Percentiles rank a stretch among this genome's conserved stretches.
These are phyloP conservation scores for Mimachlamys varia DNA, from an alignment of 2,888 invertebrate species.

Conservation along the genomic window DNA sequence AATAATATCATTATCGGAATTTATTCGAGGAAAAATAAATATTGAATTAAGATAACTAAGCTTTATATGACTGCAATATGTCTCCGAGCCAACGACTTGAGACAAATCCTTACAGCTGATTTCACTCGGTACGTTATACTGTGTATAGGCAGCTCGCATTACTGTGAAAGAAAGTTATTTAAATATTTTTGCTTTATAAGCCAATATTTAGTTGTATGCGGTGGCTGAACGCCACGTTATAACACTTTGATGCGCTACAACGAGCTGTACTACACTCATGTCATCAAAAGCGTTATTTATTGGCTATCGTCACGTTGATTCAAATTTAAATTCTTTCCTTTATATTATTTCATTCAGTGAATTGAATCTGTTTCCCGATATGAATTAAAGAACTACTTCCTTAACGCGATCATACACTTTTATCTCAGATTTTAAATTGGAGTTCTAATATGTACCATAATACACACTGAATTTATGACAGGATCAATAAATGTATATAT, in stretches of 20 bases:
- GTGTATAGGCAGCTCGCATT: neutral
- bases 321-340: neutral
- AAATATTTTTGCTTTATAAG: neutral
- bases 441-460: no score
- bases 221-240: neutral
- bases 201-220: constrained; percentile 21
- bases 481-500: no score
- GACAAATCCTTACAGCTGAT: neutral
- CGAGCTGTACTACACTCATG: neutral
- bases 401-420: constrained; percentile 1
- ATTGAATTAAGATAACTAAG: neutral
- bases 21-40: neutral
- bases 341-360: neutral
- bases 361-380: neutral
- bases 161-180: neutral
- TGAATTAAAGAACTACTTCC: neutral
- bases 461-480: no score
- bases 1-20: neutral
- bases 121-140: neutral
- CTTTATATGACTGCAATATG: neutral
- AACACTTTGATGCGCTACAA: neutral
- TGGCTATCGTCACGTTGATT: neutral
- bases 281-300: neutral
- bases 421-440: neutral
- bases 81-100: neutral